A percentile compares a stretch with the other conserved stretches of the same genome.
Conservation (phyloP, 2,113 vertebrate species). For the Eulacestoma nigropectus region DNA sequence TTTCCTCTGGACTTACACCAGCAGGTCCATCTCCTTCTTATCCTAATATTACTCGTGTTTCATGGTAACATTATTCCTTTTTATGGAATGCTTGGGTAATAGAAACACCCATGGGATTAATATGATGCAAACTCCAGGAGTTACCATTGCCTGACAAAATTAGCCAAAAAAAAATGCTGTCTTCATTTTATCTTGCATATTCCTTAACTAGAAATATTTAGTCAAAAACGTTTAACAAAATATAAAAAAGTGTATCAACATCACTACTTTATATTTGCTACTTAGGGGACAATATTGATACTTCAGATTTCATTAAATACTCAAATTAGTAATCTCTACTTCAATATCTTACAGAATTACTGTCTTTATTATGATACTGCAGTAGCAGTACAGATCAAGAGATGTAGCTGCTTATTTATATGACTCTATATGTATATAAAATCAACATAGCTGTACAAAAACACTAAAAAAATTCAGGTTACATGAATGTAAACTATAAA, state of each 20-base stretch:
- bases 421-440: neutral
- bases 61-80: neutral
- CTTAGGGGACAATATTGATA: neutral
- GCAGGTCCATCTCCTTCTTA: neutral
- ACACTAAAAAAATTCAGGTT: neutral
- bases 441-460: neutral
- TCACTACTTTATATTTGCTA: neutral
- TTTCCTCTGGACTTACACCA: neutral
- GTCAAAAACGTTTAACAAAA: neutral
- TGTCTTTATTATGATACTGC: neutral
- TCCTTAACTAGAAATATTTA: neutral
- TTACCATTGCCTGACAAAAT: neutral
- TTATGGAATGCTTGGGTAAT: neutral
- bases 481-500: neutral
- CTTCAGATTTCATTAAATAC: neutral
- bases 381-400: neutral
- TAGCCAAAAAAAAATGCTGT: neutral
- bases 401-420: neutral
- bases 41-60: neutral
- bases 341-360: neutral
- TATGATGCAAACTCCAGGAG: neutral
- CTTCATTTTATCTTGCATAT: neutral
- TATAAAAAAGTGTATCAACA: neutral
- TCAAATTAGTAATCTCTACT: neutral
- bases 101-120: neutral